Evolutionary conservation across 1,140 invertebrate species (phyloP).

Genomic region (Cotesia typhae): DNA sequence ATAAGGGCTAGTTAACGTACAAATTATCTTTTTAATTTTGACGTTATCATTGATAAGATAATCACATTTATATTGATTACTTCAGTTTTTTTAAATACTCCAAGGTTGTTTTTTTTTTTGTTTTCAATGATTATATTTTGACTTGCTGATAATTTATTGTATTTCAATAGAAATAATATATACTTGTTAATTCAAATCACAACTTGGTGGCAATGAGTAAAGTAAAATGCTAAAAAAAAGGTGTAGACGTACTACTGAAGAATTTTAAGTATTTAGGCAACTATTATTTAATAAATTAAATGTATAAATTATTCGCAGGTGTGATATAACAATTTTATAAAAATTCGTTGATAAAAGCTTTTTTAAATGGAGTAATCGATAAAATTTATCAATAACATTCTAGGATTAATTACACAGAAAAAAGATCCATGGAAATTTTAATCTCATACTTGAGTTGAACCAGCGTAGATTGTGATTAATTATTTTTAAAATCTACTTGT

Average conservation of each 20-base stretch:
- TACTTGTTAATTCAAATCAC: too few species aligned
- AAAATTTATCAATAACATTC: too few species aligned
- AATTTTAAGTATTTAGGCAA: background rate
- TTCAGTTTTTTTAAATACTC: background rate
- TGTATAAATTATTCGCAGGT: too few species aligned
- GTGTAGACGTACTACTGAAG: background rate
- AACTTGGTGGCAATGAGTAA: background rate
- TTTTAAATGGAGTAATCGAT: too few species aligned
- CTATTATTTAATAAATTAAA: background rate
- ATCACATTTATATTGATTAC: background rate
- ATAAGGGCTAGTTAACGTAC: constrained; percentile 1
- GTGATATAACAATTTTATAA: background rate
- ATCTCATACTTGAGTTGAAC: too few species aligned
- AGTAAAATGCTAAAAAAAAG: background rate
- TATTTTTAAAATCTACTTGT: too few species aligned
- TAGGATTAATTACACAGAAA: too few species aligned
- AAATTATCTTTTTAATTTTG: background rate
- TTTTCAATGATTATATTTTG: background rate
- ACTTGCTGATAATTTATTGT: too few species aligned
- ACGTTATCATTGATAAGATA: constrained; percentile 16
- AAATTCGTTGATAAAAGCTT: too few species aligned
- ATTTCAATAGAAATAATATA: too few species aligned
- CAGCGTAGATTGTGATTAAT: too few species aligned
- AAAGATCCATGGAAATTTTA: too few species aligned
- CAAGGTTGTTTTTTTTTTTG: background rate